Percentiles rank a stretch among this genome's conserved stretches.
Evolutionary conservation across 2,888 invertebrate genomes (phyloP).

Genomic region (Chloromyia formosa): DNA sequence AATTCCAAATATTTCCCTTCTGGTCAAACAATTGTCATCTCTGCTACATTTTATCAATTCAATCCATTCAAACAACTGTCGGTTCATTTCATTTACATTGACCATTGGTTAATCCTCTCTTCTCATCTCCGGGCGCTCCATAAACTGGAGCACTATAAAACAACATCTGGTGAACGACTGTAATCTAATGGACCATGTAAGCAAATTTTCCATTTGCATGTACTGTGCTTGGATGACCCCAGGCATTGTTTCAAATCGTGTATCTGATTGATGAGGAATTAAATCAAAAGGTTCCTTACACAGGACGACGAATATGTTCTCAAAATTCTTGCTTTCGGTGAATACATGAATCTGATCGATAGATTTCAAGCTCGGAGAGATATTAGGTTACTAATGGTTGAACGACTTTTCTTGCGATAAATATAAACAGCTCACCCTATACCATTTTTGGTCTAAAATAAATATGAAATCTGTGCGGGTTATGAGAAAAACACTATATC

Average conservation of each 20-base stretch:
- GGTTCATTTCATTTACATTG: background rate
- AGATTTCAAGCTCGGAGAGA: background rate
- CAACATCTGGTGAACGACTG: background rate
- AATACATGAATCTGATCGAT: slow-evolving; percentile 15
- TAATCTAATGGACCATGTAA: slow-evolving; percentile 16
- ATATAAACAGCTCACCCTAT: too few species aligned
- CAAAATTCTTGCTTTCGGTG: too few species aligned
- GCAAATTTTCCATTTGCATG: slow-evolving; percentile 13
- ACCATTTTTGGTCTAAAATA: too few species aligned
- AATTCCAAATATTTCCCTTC: too few species aligned
- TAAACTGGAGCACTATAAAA: too few species aligned
- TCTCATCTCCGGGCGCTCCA: background rate
- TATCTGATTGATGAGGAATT: slow-evolving; percentile 12
- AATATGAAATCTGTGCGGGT: too few species aligned
- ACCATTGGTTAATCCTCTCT: background rate
- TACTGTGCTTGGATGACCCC: too few species aligned
- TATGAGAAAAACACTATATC: too few species aligned
- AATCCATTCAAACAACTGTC: background rate
- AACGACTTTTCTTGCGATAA: too few species aligned
- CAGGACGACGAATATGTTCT: too few species aligned
- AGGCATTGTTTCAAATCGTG: background rate
- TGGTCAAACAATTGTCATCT: too few species aligned
- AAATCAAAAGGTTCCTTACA: slow-evolving; percentile 17
- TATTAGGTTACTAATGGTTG: too few species aligned
- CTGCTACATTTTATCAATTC: background rate